Percentiles rank a stretch among this genome's conserved stretches.
Conservation (phyloP, 2,797 vertebrate genomes). For the Gobionotothen gibberifrons region DNA sequence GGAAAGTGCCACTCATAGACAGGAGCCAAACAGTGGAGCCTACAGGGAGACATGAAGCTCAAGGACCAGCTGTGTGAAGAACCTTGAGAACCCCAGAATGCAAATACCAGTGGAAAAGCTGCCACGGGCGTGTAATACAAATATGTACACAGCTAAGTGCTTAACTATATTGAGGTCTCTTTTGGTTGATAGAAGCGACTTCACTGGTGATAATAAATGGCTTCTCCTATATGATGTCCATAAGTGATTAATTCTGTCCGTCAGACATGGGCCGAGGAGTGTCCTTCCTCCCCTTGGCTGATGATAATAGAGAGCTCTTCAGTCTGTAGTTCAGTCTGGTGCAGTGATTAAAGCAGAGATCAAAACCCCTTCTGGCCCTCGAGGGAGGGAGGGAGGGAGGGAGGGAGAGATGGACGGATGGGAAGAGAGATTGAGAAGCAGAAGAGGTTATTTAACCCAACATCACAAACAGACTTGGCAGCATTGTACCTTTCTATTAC, state of each 20-base stretch:
- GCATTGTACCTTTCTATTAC: conserved; percentile 68
- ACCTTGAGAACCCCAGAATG: conserved; percentile 71
- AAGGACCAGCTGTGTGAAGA: conserved; percentile 78
- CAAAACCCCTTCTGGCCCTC: conserved; percentile 57
- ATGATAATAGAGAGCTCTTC: conserved; percentile 75
- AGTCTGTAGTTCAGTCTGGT: conserved; percentile 69
- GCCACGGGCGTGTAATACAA: conserved; percentile 74
- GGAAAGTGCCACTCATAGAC: conserved; percentile 76
- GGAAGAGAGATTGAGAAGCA: conserved; percentile 51
- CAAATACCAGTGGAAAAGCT: conserved; percentile 64
- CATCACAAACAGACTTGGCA: conserved; percentile 57
- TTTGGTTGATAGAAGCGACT: conserved; percentile 63
- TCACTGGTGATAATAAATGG: conserved; percentile 63
- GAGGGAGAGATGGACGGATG: conserved; percentile 37
- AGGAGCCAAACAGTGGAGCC: conserved; percentile 74
- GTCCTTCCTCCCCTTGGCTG: conserved; percentile 66
- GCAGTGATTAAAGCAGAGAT: conserved; percentile 77
- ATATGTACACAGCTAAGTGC: conserved; percentile 73
- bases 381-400: conserved; percentile 20
- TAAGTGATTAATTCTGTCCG: conserved; percentile 76
- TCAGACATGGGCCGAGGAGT: conserved; percentile 67
- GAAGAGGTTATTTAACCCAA: conserved; percentile 67
- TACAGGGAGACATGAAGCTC: conserved; percentile 78
- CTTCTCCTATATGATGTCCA: conserved; percentile 64
- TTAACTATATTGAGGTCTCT: conserved; percentile 63